A percentile compares a stretch with the other conserved stretches of the same genome.
These are phyloP conservation scores for Aphaenogaster ashmeadi DNA, from an alignment of 1,140 invertebrate genomes.

Conservation along the genomic window DNA sequence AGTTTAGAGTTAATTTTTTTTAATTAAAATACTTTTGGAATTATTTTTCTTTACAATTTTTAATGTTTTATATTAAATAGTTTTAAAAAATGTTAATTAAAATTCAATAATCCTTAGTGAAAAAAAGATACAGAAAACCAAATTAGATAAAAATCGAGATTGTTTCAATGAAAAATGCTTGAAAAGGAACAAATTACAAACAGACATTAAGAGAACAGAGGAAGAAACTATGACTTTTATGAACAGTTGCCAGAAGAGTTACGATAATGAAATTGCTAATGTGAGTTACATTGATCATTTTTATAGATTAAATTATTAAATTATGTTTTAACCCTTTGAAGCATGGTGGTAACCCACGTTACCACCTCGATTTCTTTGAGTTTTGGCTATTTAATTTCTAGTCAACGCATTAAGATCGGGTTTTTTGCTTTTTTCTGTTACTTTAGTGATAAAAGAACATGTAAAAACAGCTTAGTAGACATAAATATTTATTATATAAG, in stretches of 20 bases:
- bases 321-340: too few relatives aligned
- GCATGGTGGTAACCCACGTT: too few relatives aligned
- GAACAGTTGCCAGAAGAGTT: constrained; percentile 55
- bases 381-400: too few relatives aligned
- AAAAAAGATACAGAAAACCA: constrained; percentile 48
- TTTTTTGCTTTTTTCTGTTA: too few relatives aligned
- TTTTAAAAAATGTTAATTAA: constrained; percentile 38
- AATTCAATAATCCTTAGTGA: constrained; percentile 58
- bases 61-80: constrained; percentile 32
- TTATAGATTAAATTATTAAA: constrained; percentile 19
- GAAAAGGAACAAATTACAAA: constrained; percentile 37
- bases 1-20: background rate
- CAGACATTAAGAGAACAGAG: constrained; percentile 47
- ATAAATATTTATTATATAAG: too few relatives aligned
- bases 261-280: constrained; percentile 62
- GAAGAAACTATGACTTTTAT: constrained; percentile 49
- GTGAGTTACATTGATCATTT: constrained; percentile 56
- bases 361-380: too few relatives aligned
- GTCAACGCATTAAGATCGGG: too few relatives aligned
- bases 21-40: background rate
- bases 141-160: constrained; percentile 53
- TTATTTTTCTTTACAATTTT: background rate
- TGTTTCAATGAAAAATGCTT: constrained; percentile 30
- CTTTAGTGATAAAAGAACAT: too few relatives aligned
- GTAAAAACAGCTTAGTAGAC: too few relatives aligned